phyloP scores from a whole-genome alignment of 2,888 invertebrate genomes.

The Dyspetes luteomarginatus region DNA sequence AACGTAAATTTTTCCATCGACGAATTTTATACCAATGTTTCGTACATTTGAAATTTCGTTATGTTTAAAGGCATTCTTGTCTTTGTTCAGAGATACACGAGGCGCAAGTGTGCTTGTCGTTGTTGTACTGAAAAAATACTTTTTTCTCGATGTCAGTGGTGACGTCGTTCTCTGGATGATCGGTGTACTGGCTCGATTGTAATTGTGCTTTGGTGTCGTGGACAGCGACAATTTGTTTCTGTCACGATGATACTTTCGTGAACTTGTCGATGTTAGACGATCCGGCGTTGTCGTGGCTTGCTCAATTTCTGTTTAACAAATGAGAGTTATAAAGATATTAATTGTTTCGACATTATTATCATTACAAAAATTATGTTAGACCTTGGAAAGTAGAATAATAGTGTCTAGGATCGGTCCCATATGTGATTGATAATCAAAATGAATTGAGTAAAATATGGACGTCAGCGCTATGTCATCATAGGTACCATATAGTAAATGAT shows the following conservation, averaged over 20 bases:
- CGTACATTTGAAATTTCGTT: conserved; percentile 73
- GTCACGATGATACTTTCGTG: conserved; percentile 73
- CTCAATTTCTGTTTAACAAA: conserved; percentile 77
- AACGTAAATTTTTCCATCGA: conserved; percentile 34
- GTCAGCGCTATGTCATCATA: too few relatives aligned
- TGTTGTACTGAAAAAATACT: conserved; percentile 66
- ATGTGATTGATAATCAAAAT: too few relatives aligned
- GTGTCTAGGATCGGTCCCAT: too few relatives aligned
- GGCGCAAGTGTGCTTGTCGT: conserved; percentile 76
- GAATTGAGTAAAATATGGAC: too few relatives aligned
- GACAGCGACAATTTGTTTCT: conserved; percentile 72
- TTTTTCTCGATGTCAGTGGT: conserved; percentile 73
- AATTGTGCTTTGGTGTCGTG: conserved; percentile 74
- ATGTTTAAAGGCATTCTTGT: conserved; percentile 77
- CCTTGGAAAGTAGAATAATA: too few relatives aligned
- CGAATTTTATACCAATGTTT: conserved; percentile 55
- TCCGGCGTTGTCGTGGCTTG: conserved; percentile 73
- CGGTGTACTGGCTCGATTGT: conserved; percentile 78
- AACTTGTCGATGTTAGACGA: conserved; percentile 72
- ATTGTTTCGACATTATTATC: too few relatives aligned
- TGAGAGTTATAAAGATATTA: too few relatives aligned
- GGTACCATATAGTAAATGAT: too few relatives aligned
- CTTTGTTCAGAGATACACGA: conserved; percentile 75
- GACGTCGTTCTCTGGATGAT: conserved; percentile 78
- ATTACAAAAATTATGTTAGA: too few relatives aligned